Conservation (phyloP, 2,113 vertebrate genomes). For the Alosa alosa region DNA sequence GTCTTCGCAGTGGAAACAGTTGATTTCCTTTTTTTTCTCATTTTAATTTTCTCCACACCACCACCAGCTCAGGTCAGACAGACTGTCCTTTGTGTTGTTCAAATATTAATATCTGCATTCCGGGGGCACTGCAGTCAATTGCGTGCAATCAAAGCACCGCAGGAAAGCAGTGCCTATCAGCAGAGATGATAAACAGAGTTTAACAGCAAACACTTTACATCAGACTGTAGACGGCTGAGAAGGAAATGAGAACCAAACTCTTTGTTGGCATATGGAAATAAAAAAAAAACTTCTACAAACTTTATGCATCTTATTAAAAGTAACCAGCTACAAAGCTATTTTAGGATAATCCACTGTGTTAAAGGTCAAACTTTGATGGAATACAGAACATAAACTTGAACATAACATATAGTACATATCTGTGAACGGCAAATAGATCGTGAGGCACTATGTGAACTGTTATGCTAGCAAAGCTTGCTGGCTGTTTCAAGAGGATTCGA, state of each 20-base stretch:
- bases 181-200: constrained; percentile 70
- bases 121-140: constrained; percentile 61
- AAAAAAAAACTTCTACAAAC: not conserved
- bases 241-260: constrained; percentile 55
- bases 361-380: not conserved
- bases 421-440: not conserved
- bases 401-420: not conserved
- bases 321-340: too few relatives aligned
- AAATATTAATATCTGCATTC: constrained; percentile 82
- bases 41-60: constrained; percentile 67
- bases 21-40: constrained; percentile 60
- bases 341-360: too few relatives aligned
- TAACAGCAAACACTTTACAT: constrained; percentile 76
- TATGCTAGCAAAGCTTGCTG: not conserved
- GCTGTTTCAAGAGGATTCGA: constrained; percentile 62
- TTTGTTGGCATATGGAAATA: not conserved
- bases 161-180: constrained; percentile 79
- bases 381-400: not conserved
- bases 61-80: constrained; percentile 48
- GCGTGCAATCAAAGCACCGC: constrained; percentile 65
- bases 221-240: constrained; percentile 55
- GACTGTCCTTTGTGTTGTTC: constrained; percentile 70
- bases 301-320: too few relatives aligned
- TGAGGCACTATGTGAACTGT: not conserved
- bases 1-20: constrained; percentile 73